phyloP scores from a whole-genome alignment of 2,888 invertebrate genomes.

The Eupsilia transversa region DNA sequence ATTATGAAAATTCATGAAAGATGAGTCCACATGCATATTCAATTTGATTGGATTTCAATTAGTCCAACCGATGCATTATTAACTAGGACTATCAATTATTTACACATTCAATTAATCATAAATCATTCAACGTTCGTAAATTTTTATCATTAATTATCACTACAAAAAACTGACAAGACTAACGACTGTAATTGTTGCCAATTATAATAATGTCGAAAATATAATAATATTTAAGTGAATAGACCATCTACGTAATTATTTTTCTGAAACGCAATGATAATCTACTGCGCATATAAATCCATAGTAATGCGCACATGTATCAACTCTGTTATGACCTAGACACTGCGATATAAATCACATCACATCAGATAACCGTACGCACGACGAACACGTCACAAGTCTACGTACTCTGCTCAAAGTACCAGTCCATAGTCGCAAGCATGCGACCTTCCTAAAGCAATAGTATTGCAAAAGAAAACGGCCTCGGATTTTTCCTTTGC shows the following conservation, averaged over 20 bases:
- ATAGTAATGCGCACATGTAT: constrained; percentile 20
- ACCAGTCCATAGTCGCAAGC: background rate
- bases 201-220: background rate
- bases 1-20: background rate
- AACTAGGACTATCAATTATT: constrained; percentile 19
- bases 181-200: background rate
- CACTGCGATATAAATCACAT: constrained; percentile 27
- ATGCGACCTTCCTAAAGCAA: constrained; percentile 20
- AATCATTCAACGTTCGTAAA: background rate
- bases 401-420: background rate
- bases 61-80: constrained; percentile 12
- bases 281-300: background rate
- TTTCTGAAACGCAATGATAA: background rate
- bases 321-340: constrained; percentile 37
- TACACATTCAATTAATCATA: constrained; percentile 11
- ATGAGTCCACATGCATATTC: background rate
- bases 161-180: background rate
- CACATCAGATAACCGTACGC: constrained; percentile 14
- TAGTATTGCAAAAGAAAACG: constrained; percentile 30
- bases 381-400: background rate
- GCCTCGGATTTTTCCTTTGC: constrained; percentile 44
- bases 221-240: background rate
- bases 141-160: background rate
- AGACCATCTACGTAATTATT: background rate
- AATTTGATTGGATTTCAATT: constrained; percentile 1